Conservation (phyloP, 2,113 vertebrate genomes). For the Myodes glareolus region DNA sequence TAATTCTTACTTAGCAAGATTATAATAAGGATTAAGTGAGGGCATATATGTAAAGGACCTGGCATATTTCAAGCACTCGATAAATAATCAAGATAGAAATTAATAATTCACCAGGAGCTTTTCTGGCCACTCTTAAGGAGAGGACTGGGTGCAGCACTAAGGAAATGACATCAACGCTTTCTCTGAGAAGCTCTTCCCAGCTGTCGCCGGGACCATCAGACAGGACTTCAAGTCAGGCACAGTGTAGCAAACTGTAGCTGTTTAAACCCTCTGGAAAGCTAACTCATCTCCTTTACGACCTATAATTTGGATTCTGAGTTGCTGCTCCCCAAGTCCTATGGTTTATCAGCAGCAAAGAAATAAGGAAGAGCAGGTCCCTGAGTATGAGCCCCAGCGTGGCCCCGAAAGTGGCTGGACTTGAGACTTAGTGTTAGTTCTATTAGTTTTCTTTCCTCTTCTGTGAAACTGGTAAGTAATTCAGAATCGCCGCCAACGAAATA, state of each 20-base stretch:
- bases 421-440: not conserved
- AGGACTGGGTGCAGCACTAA: constrained; percentile 31
- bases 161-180: constrained; percentile 28
- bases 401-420: not conserved
- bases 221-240: not conserved
- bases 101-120: constrained; percentile 77
- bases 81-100: constrained; percentile 77
- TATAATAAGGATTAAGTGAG: constrained; percentile 63
- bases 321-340: not conserved
- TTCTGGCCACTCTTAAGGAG: constrained; percentile 62
- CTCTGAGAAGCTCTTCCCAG: not conserved
- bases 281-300: not conserved
- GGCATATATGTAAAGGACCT: constrained; percentile 73
- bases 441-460: not conserved
- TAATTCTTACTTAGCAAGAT: constrained; percentile 53
- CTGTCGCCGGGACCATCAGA: not conserved
- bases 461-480: not conserved
- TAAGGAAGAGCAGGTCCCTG: not conserved
- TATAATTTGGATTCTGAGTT: not conserved
- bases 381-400: not conserved
- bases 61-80: constrained; percentile 70
- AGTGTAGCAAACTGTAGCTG: not conserved
- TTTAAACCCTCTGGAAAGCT: not conserved
- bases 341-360: not conserved
- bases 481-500: not conserved